Percentiles rank a stretch among this genome's conserved stretches.
Conservation (phyloP, 30 jellyfish, hydroid and myxozoan species). For the Rhopilema esculentum region DNA sequence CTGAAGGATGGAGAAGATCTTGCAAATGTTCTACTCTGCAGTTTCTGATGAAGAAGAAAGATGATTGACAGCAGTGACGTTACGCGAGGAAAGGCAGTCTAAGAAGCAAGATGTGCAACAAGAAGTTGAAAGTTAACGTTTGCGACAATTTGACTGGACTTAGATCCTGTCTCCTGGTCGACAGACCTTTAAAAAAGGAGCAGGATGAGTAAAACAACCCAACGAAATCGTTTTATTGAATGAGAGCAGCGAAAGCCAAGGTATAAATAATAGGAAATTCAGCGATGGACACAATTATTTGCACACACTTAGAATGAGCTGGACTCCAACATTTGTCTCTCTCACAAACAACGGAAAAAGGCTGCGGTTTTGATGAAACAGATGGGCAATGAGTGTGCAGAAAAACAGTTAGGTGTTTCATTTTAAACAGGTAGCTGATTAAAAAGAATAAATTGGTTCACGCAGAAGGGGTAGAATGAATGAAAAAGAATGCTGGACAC, state of each 20-base stretch:
- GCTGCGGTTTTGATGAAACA: conserved; percentile 47
- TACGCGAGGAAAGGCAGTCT: background rate
- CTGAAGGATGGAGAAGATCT: conserved; percentile 64
- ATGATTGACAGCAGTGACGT: conserved; percentile 12
- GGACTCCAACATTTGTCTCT: conserved; percentile 11
- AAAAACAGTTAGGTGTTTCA: background rate
- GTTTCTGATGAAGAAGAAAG: conserved; percentile 54
- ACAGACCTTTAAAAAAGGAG: background rate
- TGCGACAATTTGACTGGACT: conserved; percentile 26
- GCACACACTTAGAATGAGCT: conserved; percentile 16
- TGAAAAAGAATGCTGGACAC: conserved; percentile 77
- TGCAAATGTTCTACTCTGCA: conserved; percentile 53
- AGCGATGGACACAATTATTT: conserved; percentile 35
- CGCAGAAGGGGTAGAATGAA: background rate
- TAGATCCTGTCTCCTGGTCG: background rate
- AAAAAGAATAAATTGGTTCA: background rate
- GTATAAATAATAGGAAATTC: conserved; percentile 31
- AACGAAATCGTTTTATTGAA: conserved; percentile 22
- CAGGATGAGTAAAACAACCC: conserved; percentile 6
- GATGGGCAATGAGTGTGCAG: background rate
- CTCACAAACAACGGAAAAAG: conserved; percentile 23
- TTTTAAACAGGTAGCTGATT: background rate
- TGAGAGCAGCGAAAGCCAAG: conserved; percentile 62
- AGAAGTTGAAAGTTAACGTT: conserved; percentile 32
- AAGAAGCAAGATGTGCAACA: conserved; percentile 19